Evolutionary conservation across 2,797 vertebrate genomes (phyloP), one percentile per base, ranked within the genome.

Genomic region (Tapera naevia): DNA sequence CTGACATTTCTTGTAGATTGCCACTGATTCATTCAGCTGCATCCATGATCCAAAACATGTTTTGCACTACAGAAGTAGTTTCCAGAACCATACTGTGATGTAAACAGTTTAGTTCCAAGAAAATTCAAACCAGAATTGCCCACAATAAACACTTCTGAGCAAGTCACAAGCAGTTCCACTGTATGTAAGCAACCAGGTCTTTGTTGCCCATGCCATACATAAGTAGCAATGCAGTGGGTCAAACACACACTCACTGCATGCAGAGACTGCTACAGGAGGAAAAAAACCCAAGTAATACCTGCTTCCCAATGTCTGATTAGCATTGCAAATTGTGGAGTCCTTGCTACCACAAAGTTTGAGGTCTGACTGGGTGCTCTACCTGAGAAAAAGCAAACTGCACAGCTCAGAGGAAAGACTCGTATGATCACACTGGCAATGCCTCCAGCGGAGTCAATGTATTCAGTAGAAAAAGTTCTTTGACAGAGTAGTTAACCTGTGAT

Each of bases 41-140:
- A 15, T 24, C 6, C 5, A 9, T 39, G 12, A 11, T 30, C 12
- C 37, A 10, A 67, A 64, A 24, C 0, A 0, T 24, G 12, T 35
- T 66, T 21, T 43, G 8, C 41, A 19, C n/a, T 33, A 9, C 2
- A 17, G 8, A 45, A 66, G 9, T 32, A 32, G 5, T 17, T 84
- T 73, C 37, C 16, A 66, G 62, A 71, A 41, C 16, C 25, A 45
- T 13, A 13, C 17, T 17, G 11, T 28, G 22, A 50, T 60, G 11
- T 23, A n/a, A 89, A 35, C 5, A 56, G 17, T 25, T 33, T 11
- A 62, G 10, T 24, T 64, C 8, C 27, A 45, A 30, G 43, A 43
- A 67, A 83, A 53, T 27, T 51, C 27, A 58, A 15, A 83, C 0
- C 54, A 65, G 48, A 41, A 50, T 41, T 90, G 39, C 75, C 58